These are phyloP conservation scores for Mamestra configurata DNA, from an alignment of 1,140 invertebrate genomes.

Conservation along the genomic window DNA sequence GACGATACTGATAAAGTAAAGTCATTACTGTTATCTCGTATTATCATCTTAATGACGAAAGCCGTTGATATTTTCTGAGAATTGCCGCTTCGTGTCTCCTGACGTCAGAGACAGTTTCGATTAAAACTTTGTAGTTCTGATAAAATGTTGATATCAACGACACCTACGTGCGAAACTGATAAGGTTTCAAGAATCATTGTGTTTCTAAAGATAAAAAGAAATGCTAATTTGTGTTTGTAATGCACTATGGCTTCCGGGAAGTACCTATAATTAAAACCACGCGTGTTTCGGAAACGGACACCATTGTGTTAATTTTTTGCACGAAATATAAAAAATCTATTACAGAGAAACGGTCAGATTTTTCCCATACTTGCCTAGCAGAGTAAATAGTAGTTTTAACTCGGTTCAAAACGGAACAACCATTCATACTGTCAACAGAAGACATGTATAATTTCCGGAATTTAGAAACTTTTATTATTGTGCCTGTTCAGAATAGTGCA, in stretches of 20 bases:
- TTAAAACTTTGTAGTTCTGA: constrained; percentile 23
- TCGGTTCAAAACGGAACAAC: neutral
- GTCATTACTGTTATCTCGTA: constrained; percentile 75
- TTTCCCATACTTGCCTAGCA: neutral
- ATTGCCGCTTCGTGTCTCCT: constrained; percentile 42
- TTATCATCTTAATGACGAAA: constrained; percentile 77
- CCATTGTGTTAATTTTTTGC: neutral
- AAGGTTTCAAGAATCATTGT: constrained; percentile 5
- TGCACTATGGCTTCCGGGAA: neutral
- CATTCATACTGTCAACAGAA: neutral
- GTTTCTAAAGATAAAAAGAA: constrained; percentile 12
- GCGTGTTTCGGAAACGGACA: no score
- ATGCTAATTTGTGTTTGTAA: neutral
- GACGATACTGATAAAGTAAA: constrained; percentile 73
- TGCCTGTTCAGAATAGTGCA: neutral
- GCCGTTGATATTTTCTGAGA: constrained; percentile 64
- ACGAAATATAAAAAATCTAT: neutral
- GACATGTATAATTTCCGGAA: neutral
- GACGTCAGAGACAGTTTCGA: constrained; percentile 27
- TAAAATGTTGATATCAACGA: constrained; percentile 11
- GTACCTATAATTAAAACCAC: neutral
- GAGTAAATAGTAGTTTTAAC: neutral
- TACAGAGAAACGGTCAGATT: neutral
- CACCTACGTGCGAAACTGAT: neutral
- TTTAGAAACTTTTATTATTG: neutral